Percentiles rank a stretch among this genome's conserved stretches.
phyloP scores from a whole-genome alignment of 2,888 invertebrate genomes.

The Spodoptera exigua region DNA sequence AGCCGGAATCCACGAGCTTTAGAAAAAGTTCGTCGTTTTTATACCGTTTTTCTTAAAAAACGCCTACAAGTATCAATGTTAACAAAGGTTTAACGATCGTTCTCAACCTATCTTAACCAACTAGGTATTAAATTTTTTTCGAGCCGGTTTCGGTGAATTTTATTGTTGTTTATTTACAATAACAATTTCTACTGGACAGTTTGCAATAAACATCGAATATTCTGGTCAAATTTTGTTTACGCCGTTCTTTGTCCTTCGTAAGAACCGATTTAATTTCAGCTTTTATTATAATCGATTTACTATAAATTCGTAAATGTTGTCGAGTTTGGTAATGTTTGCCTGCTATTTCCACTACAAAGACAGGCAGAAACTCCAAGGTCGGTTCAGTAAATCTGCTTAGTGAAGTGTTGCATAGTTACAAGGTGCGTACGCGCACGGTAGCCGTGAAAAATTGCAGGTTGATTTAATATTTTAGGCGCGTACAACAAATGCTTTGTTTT shows the following conservation, averaged over 20 bases:
- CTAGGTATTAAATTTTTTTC: neutral
- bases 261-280: slow-evolving; percentile 27
- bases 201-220: slow-evolving; percentile 34
- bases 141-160: too few species aligned
- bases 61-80: neutral
- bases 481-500: slow-evolving; percentile 58
- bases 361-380: slow-evolving; percentile 31
- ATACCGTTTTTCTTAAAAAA: neutral
- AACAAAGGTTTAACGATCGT: neutral
- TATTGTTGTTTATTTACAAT: slow-evolving; percentile 17
- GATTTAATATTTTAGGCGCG: slow-evolving; percentile 69
- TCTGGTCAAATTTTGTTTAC: slow-evolving; percentile 19
- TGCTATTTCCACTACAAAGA: slow-evolving; percentile 20
- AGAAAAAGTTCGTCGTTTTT: slow-evolving; percentile 1
- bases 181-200: slow-evolving; percentile 21
- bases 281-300: slow-evolving; percentile 36
- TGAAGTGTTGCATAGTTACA: slow-evolving; percentile 39
- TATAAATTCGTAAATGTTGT: slow-evolving; percentile 17
- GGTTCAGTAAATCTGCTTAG: slow-evolving; percentile 28
- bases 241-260: slow-evolving; percentile 37
- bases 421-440: slow-evolving; percentile 23
- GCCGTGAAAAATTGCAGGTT: slow-evolving; percentile 62
- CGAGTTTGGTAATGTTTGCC: slow-evolving; percentile 23
- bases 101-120: slow-evolving; percentile 4
- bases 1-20: slow-evolving; percentile 16